A percentile compares a stretch with the other conserved stretches of the same genome.
Conservation (phyloP, 2,797 vertebrate species). For the Notamacropus eugenii region DNA sequence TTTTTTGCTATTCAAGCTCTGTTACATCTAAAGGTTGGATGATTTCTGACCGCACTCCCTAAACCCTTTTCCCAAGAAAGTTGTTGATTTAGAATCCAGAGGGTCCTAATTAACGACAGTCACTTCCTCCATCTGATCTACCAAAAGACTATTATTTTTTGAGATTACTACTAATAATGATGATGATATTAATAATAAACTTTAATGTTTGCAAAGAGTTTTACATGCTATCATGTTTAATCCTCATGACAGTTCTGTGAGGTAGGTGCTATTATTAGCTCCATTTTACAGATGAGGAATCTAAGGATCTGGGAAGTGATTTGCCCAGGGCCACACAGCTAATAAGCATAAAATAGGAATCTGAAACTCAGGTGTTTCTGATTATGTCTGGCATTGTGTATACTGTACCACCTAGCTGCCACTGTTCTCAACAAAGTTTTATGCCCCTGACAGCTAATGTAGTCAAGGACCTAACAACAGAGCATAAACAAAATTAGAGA, state of each 20-base stretch:
- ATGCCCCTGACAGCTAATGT: neutral
- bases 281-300: neutral
- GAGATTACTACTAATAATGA: neutral
- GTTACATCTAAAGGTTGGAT: neutral
- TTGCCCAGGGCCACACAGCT: neutral
- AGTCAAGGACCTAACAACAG: neutral
- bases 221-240: neutral
- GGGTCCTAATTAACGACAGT: neutral
- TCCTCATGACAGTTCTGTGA: neutral
- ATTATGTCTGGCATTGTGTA: neutral
- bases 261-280: neutral
- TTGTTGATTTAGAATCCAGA: neutral
- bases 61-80: neutral
- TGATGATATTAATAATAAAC: neutral
- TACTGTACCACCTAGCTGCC: neutral
- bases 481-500: neutral
- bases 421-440: neutral
- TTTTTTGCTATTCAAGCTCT: neutral
- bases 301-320: neutral
- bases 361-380: neutral
- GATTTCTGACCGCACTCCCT: neutral
- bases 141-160: neutral
- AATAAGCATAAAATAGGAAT: neutral
- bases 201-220: neutral
- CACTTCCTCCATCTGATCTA: neutral